Base-by-base conservation (phyloP, 1,140 invertebrate species). In the Anoplophora glabripennis region DNA sequence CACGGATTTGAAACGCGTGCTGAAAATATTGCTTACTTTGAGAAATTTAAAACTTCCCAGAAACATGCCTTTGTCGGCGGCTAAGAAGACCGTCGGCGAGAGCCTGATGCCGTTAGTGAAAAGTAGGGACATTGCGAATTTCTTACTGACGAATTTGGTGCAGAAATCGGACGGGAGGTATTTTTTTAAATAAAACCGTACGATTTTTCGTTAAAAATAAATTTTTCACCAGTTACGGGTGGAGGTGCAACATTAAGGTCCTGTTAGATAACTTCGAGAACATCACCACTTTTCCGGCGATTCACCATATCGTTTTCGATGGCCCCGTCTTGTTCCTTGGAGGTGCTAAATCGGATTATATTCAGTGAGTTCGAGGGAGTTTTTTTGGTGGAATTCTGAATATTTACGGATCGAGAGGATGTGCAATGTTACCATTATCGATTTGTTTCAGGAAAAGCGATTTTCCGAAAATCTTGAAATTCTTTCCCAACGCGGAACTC, bases 291-390 rank as follows among this genome's bases (percentile, higher is more conserved):
- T 92, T 92, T 76, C 84, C 84, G 7, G 55, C 73, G 0, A 70
- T 83, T 3, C 72, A 73, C 35, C 72, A 76, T 1, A 72, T 80
- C 17, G 74, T 76, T 38, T 95, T 83, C 69, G 66, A 77, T 38
- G 87, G 87, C 14, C 86, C 86, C 10, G 88, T 88, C 7, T 74
- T 93, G 0, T 96, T 96, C 74, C 82, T 98, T 61, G 89, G 84
- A 53, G 94, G 94, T 52, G 80, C 75, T n/a, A 78, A 85, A 5
- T 95, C 93, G 8, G 82, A 88, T 73, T 93, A 90, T 73, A 83
- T 96, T 60, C 83, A 79, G 88, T 91, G 79, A 79, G 76, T 57
- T 21, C 11, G 17, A 17, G 12, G n/a, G 17, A 18, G 33, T 5
- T 2, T 28, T 28, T 28, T 28, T 28, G 21, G 21, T 17, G 15